Evolutionary conservation across 1,140 invertebrate species (phyloP).

Genomic region (Drosophila dunni): DNA sequence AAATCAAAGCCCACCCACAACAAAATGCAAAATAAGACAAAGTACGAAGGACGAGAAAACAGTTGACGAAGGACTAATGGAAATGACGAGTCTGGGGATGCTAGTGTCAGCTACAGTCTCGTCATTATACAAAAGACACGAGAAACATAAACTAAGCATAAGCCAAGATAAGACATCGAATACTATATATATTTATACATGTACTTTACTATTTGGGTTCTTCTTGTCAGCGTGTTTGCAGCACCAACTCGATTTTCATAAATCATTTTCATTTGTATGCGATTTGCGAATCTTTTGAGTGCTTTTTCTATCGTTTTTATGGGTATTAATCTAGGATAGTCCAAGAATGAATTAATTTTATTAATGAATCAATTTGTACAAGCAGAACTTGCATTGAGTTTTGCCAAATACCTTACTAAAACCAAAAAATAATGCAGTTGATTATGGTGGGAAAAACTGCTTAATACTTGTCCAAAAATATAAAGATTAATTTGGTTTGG

Average conservation of each 20-base stretch:
- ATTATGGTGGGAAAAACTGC: too few species aligned
- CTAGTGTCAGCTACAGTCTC: slow-evolving; percentile 33
- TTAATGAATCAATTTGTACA: slow-evolving; percentile 25
- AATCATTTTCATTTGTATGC: slow-evolving; percentile 11
- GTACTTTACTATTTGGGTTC: neutral
- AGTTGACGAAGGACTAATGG: neutral
- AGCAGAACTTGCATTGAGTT: slow-evolving; percentile 5
- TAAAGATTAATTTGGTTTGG: too few species aligned
- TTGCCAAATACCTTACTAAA: slow-evolving; percentile 7
- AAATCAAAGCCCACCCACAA: slow-evolving; percentile 64
- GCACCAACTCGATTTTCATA: neutral
- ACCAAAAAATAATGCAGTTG: slow-evolving; percentile 6
- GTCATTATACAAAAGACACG: slow-evolving; percentile 5
- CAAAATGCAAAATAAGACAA: slow-evolving; percentile 75
- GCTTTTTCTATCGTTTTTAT: neutral
- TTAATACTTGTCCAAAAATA: too few species aligned
- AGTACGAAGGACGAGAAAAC: slow-evolving; percentile 38
- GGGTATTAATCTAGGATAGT: slow-evolving; percentile 3
- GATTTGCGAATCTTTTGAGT: neutral
- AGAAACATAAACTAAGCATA: slow-evolving; percentile 13
- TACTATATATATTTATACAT: slow-evolving; percentile 23
- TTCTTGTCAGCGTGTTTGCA: neutral
- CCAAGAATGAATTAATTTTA: slow-evolving; percentile 24
- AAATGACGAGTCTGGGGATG: slow-evolving; percentile 12
- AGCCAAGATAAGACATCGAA: slow-evolving; percentile 39